Evolutionary conservation across 2,797 vertebrate species (phyloP), one percentile per base, ranked within the genome.

Genomic region (Rousettus madagascariensis): DNA sequence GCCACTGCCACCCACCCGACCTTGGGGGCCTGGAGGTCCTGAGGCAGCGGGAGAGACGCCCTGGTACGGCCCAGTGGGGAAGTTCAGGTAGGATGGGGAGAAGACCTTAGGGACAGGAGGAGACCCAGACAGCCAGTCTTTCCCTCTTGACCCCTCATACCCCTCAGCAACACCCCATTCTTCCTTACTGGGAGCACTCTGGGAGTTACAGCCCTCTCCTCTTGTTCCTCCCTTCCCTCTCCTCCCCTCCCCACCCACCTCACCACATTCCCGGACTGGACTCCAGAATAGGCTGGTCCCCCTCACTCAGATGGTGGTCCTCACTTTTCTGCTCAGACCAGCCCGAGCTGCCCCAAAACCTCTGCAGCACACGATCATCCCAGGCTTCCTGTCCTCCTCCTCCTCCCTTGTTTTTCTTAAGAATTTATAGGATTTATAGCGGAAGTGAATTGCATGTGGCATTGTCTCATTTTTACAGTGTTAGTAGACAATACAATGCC

Each of bases 1-100:
- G 65, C 8, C 97, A 97, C 92, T 96, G 97, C 84, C 96, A 97
- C 88, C 96, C 95, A 0, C 96, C 97, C 0, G 97, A 97, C 53
- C 78, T 97, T 19, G 51, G 68, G 28, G 95, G 95, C 8, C 22
- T 97, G 91, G 97, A 97, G 78, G 83, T 69, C 4, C 66, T 97
- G 77, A 43, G 97, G 80, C 96, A 97, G 71, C 91, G 96, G 63
- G 93, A 97, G 57, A 66, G 85, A 7, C 36, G 2, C 19, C 89
- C 96, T 0, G n/a, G 82, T 49, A 4, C 5, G 0, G 19, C 77
- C 1, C 97, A 86, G 43, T 59, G 51, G 30, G 97, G 65, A 4
- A 75, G 20, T 68, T 19, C 95, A 93, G 97, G 97, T 97, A 78
- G 19, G 38, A 20, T 4, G 38, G 13, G 11, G 26, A 1, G 24